phyloP scores from a whole-genome alignment of 2,888 invertebrate species.

The Lutraria lutraria region DNA sequence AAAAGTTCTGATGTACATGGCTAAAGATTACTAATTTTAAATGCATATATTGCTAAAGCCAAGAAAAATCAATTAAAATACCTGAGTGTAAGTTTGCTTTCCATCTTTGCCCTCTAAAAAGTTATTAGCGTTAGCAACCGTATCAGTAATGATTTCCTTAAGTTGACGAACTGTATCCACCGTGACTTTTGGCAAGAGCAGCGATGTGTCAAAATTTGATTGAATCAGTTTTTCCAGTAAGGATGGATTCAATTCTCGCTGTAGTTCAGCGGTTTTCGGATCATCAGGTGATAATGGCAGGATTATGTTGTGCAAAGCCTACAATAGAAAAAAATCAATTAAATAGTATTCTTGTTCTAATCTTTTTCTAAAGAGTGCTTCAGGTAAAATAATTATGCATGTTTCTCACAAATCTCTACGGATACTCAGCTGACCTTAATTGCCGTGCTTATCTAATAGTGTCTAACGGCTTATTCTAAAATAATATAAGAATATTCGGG shows the following conservation, averaged over 20 bases:
- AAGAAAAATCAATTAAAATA: too few relatives aligned
- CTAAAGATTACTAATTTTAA: too few relatives aligned
- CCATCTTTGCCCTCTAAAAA: constrained; percentile 62
- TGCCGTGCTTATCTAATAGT: too few relatives aligned
- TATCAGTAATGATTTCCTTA: constrained; percentile 76
- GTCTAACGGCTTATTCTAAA: too few relatives aligned
- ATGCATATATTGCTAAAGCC: too few relatives aligned
- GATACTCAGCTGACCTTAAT: too few relatives aligned
- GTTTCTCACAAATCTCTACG: too few relatives aligned
- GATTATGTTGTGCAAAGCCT: constrained; percentile 81
- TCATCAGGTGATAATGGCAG: constrained; percentile 77
- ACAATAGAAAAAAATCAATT: constrained; percentile 37
- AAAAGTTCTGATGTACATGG: too few relatives aligned
- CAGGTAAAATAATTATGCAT: too few relatives aligned
- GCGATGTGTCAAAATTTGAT: constrained; percentile 73
- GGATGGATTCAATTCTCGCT: constrained; percentile 74
- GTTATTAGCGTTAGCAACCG: constrained; percentile 72
- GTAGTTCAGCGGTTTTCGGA: constrained; percentile 75
- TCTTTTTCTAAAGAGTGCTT: too few relatives aligned
- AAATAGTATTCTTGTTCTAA: not conserved
- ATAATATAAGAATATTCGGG: too few relatives aligned
- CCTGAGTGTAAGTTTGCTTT: constrained; percentile 2
- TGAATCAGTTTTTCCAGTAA: constrained; percentile 74
- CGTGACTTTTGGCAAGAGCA: constrained; percentile 74
- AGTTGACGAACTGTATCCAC: constrained; percentile 74